Conservation (phyloP, 1,140 invertebrate genomes). For the Lordiphosa clarofinis region DNA sequence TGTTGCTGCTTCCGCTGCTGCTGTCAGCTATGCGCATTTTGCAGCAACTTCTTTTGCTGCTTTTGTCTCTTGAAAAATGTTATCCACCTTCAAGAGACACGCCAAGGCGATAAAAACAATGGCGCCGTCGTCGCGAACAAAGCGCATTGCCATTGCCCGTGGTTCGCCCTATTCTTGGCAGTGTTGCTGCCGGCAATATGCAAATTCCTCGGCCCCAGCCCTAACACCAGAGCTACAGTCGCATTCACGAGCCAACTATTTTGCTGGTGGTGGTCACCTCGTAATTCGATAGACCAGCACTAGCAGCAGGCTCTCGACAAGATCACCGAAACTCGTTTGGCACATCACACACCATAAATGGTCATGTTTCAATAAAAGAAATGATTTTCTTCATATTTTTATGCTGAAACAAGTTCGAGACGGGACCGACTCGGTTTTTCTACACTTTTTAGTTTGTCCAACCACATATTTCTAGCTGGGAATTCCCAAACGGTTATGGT, state of each 20-base stretch:
- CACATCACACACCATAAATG: slow-evolving; percentile 37
- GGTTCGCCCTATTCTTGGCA: slow-evolving; percentile 61
- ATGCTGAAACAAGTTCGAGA: slow-evolving; percentile 66
- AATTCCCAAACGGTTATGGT: slow-evolving; percentile 64
- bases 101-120: slow-evolving; percentile 52
- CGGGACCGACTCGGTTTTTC: slow-evolving; percentile 37
- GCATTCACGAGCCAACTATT: slow-evolving; percentile 16
- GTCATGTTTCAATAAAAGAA: slow-evolving; percentile 58
- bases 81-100: slow-evolving; percentile 48
- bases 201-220: slow-evolving; percentile 37
- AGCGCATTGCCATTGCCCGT: slow-evolving; percentile 36
- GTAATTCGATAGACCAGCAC: slow-evolving; percentile 26
- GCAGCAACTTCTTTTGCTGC: slow-evolving; percentile 61
- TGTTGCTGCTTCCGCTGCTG: slow-evolving; percentile 12
- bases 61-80: slow-evolving; percentile 58
- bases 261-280: slow-evolving; percentile 15
- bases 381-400: slow-evolving; percentile 62
- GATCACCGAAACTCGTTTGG: slow-evolving; percentile 46
- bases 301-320: slow-evolving; percentile 24
- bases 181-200: slow-evolving; percentile 53
- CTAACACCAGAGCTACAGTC: slow-evolving; percentile 26
- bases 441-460: slow-evolving; percentile 49
- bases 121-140: slow-evolving; percentile 33
- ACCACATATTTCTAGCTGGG: slow-evolving; percentile 59
- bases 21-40: slow-evolving; percentile 35